Percentiles rank a stretch among this genome's conserved stretches.
phyloP scores from a whole-genome alignment of 1,140 invertebrate species.

The Dolichoris vasculosae region DNA sequence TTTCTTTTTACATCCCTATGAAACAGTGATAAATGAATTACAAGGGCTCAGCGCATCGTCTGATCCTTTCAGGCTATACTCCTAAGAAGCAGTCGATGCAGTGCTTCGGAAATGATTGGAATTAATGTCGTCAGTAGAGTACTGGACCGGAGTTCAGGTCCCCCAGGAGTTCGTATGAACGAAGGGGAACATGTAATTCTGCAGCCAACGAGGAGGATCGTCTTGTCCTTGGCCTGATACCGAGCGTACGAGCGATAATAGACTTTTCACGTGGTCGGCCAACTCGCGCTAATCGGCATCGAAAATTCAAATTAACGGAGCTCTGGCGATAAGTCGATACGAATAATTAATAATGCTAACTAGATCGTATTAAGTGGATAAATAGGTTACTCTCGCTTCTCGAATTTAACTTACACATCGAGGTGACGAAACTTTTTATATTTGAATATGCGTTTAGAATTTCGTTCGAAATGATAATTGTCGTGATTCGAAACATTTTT shows the following conservation, averaged over 20 bases:
- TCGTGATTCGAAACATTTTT: no score
- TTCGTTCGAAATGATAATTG: background rate
- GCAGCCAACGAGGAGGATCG: background rate
- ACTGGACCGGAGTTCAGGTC: constrained; percentile 6
- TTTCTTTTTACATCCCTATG: constrained; percentile 22
- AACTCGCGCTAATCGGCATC: constrained; percentile 2
- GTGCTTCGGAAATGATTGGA: constrained; percentile 59
- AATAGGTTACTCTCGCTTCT: background rate
- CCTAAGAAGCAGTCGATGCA: constrained; percentile 43
- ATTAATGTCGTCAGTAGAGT: constrained; percentile 56
- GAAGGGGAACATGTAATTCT: background rate
- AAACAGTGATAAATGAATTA: constrained; percentile 53
- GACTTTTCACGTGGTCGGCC: constrained; percentile 32
- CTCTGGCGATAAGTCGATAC: background rate
- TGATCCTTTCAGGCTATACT: constrained; percentile 43
- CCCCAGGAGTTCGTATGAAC: constrained; percentile 42
- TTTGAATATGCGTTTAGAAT: background rate
- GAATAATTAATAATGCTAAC: background rate
- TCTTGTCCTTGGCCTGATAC: constrained; percentile 1
- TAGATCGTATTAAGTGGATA: background rate
- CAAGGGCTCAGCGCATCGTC: background rate
- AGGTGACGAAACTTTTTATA: background rate
- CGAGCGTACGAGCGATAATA: constrained; percentile 17
- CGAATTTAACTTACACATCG: background rate
- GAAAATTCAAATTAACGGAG: constrained; percentile 41